Percentiles rank a stretch among this genome's conserved stretches.
Evolutionary conservation across 2,888 invertebrate species (phyloP).

Genomic region (Xiphydria camelus): DNA sequence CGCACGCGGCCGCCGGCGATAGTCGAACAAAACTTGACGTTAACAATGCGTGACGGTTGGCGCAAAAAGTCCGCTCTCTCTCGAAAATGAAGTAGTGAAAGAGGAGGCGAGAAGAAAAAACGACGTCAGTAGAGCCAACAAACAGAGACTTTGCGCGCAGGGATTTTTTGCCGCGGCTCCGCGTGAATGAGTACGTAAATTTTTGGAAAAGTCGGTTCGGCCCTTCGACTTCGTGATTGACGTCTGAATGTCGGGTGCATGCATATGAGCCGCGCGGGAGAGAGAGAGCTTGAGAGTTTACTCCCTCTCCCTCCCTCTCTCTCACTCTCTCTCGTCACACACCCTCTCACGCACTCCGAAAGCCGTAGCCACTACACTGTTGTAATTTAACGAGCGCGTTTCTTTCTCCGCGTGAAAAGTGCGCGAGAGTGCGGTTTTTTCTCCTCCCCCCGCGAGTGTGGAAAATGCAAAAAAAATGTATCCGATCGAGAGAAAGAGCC

Average conservation of each 20-base stretch:
- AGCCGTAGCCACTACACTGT: conserved; percentile 40
- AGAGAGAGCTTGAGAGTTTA: neutral
- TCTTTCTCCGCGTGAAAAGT: conserved; percentile 28
- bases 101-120: too few species aligned
- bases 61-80: conserved; percentile 37
- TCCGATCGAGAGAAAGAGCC: too few species aligned
- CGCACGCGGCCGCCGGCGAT: conserved; percentile 10
- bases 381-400: conserved; percentile 45
- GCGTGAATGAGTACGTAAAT: conserved; percentile 38
- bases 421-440: too few species aligned
- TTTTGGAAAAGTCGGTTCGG: conserved; percentile 22
- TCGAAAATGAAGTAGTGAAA: conserved; percentile 42
- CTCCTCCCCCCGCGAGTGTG: too few species aligned
- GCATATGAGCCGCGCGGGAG: conserved; percentile 44
- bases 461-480: conserved; percentile 3
- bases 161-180: conserved; percentile 3
- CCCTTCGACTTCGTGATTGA: conserved; percentile 32
- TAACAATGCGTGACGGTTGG: conserved; percentile 47
- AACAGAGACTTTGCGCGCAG: conserved; percentile 3
- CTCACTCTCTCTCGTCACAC: conserved; percentile 2
- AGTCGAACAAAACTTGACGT: conserved; percentile 30
- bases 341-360: conserved; percentile 17
- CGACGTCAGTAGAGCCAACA: too few species aligned
- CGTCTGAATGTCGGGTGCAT: conserved; percentile 45
- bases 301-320: conserved; percentile 18